phyloP scores from a whole-genome alignment of 2,113 vertebrate species.

The Channa maculata region DNA sequence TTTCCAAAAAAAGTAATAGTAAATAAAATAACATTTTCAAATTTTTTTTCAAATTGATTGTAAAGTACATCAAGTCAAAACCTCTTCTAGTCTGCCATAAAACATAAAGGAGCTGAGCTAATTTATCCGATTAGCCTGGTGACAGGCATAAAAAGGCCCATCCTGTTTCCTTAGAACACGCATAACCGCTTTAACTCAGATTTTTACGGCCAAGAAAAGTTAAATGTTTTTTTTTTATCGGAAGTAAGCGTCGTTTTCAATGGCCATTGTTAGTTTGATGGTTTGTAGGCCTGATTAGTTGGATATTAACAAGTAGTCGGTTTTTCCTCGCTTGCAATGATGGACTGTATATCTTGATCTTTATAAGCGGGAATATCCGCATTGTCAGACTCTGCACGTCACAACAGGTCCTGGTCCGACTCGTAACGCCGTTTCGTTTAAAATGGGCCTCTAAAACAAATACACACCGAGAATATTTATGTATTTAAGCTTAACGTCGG shows the following conservation, averaged over 20 bases:
- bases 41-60: conserved; percentile 1
- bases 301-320: conserved; percentile 21
- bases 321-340: neutral
- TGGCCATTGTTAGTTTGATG: neutral
- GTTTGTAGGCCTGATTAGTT: conserved; percentile 23
- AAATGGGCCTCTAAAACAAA: conserved; percentile 23
- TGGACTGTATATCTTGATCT: conserved; percentile 5
- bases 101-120: conserved; percentile 28
- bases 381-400: neutral
- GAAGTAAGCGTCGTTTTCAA: neutral
- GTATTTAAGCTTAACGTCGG: conserved; percentile 10
- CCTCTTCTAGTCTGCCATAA: neutral
- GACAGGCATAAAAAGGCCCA: conserved; percentile 13
- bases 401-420: conserved; percentile 9
- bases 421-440: neutral
- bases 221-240: too few relatives aligned
- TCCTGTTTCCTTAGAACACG: conserved; percentile 33
- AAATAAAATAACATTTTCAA: neutral
- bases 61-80: conserved; percentile 11
- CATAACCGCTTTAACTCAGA: neutral
- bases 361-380: conserved; percentile 15
- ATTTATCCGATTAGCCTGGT: conserved; percentile 24
- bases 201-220: conserved; percentile 30
- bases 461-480: conserved; percentile 9
- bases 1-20: neutral